These are phyloP conservation scores for Oconnorella tubifera DNA, from an alignment of 2,888 invertebrate species.

Conservation along the genomic window DNA sequence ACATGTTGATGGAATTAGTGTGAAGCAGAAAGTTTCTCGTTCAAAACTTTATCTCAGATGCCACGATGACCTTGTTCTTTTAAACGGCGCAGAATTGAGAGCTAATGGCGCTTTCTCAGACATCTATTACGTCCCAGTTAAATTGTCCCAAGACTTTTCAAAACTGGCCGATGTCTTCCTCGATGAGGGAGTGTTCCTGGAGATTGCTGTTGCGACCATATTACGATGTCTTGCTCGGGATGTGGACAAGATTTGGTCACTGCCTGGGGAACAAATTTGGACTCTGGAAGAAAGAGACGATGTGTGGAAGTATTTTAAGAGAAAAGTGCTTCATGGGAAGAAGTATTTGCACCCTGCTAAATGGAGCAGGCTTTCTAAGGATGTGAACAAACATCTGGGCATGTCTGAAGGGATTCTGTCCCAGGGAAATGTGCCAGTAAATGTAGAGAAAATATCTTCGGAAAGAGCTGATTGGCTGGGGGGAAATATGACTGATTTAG, in stretches of 20 bases:
- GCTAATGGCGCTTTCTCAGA: constrained; percentile 33
- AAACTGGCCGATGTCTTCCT: constrained; percentile 27
- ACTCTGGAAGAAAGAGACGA: constrained; percentile 20
- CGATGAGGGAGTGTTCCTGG: constrained; percentile 30
- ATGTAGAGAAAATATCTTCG: neutral
- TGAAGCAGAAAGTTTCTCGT: neutral
- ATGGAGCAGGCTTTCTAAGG: constrained; percentile 21
- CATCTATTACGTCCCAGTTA: constrained; percentile 32
- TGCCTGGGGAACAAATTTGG: constrained; percentile 25
- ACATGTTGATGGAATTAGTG: neutral
- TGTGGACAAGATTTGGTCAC: constrained; percentile 14
- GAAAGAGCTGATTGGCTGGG: neutral
- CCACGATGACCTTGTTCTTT: constrained; percentile 19
- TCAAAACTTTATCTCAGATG: constrained; percentile 14
- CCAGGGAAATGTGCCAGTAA: neutral
- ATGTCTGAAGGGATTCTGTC: neutral
- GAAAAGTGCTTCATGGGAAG: constrained; percentile 21
- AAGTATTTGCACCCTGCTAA: constrained; percentile 34
- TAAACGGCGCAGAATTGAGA: constrained; percentile 27
- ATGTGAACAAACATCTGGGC: neutral
- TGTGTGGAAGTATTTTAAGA: constrained; percentile 31
- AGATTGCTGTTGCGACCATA: constrained; percentile 34
- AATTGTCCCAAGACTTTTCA: constrained; percentile 22
- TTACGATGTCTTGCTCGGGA: constrained; percentile 25
- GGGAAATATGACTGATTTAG: neutral